Conservation (phyloP, 2,113 vertebrate genomes). For the Macquaria australasica region DNA sequence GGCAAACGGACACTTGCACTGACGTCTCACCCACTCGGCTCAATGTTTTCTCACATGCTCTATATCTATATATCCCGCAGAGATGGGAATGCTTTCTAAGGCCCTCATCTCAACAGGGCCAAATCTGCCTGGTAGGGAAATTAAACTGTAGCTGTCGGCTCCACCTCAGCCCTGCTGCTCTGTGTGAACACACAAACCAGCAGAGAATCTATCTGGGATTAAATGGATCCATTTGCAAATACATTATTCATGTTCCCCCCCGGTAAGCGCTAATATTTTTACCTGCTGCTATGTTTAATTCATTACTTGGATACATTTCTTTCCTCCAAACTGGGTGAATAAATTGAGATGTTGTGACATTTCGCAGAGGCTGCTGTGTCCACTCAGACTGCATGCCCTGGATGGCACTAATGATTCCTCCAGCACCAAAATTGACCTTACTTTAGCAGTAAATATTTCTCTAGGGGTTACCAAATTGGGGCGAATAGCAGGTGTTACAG, state of each 20-base stretch:
- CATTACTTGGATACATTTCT: constrained; percentile 40
- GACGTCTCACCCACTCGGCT: not conserved
- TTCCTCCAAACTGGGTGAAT: constrained; percentile 33
- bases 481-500: not conserved
- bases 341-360: constrained; percentile 39
- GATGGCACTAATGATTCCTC: constrained; percentile 44
- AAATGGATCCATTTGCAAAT: constrained; percentile 65
- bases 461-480: constrained; percentile 17
- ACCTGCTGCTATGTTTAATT: constrained; percentile 67
- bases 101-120: constrained; percentile 19
- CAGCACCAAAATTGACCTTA: constrained; percentile 3
- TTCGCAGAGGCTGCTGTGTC: constrained; percentile 36
- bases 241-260: constrained; percentile 64
- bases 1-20: not conserved
- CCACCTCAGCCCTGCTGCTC: constrained; percentile 7
- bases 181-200: constrained; percentile 46
- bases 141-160: constrained; percentile 44
- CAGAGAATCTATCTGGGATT: constrained; percentile 25
- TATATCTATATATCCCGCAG: constrained; percentile 2
- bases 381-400: not conserved
- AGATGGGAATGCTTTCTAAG: not conserved
- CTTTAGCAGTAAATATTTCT: constrained; percentile 9
- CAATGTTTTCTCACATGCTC: constrained; percentile 18
- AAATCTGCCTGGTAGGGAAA: constrained; percentile 39
- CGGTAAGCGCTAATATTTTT: constrained; percentile 58